Base-by-base conservation (phyloP, 2,113 vertebrate species). In the Scolopax mira region DNA sequence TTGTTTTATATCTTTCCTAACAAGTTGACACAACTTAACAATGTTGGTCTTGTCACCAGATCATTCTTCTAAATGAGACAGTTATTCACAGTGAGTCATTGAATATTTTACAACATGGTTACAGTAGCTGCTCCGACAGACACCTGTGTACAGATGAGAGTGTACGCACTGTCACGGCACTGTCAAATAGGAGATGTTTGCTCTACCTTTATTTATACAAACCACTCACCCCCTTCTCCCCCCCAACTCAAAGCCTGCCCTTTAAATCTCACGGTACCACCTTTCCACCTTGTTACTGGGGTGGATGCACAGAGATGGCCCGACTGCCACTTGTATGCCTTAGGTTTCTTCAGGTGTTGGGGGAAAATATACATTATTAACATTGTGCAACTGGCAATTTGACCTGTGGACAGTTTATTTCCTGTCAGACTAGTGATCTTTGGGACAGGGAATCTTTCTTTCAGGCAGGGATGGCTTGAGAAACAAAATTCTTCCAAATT, bases 21-120 rank as follows among this genome's bases (percentile, higher is more conserved):
- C 88, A 88, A 95, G 94, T 85, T 96, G 96, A 94, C 88, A 89
- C 84, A 74, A 95, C 77, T 84, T 85, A 97, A 97, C 97, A 97
- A 87, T 85, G 91, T 92, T 95, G 94, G 92, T 96, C 67, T 92
- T 94, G 94, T 85, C 82, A 73, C 85, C 69, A 93, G 79, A 90
- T 90, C 86, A 75, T 95, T 94, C 84, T 86, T 85, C 77, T 89
- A 89, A 95, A 96, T 94, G 52, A 86, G 85, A 74, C 87, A 84
- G 81, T 94, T 95, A 86, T 90, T 94, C 87, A 92, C 80, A 95
- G 89, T 88, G 82, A 97, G 72, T 58, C 87, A 92, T 70, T 90
- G 94, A 81, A 84, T 94, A 92, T 88, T 95, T 95, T 87, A 95
- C 86, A 89, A 87, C 55, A 49, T 44, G 79, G 92, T 89, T 92